Conservation (phyloP, 1,140 invertebrate species). For the Homarus americanus region DNA sequence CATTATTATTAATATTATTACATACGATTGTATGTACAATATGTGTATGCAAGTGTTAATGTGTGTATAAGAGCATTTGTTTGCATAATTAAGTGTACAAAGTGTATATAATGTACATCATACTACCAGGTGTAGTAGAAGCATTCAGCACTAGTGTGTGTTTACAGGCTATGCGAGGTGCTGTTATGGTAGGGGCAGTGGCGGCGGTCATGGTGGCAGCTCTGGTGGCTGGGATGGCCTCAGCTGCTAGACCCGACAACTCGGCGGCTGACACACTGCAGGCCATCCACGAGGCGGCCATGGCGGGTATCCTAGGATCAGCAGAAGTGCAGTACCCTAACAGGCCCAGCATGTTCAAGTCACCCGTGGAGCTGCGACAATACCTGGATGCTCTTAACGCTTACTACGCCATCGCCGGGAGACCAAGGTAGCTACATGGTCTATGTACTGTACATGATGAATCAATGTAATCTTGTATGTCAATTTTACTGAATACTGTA, state of each 20-base stretch:
- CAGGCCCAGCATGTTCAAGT: slow-evolving; percentile 63
- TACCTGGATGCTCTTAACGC: slow-evolving; percentile 69
- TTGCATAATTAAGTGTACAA: too few species aligned
- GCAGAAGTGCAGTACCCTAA: slow-evolving; percentile 57
- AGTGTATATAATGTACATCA: too few species aligned
- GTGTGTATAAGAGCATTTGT: too few species aligned
- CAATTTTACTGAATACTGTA: too few species aligned
- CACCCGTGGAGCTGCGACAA: slow-evolving; percentile 54
- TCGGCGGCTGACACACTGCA: not conserved
- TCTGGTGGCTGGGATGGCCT: not conserved
- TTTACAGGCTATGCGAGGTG: slow-evolving; percentile 41
- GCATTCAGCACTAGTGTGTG: not conserved
- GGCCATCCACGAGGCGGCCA: slow-evolving; percentile 45
- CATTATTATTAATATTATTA: too few species aligned
- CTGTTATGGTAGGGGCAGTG: slow-evolving; percentile 29
- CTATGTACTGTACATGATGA: too few species aligned
- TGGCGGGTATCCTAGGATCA: slow-evolving; percentile 46
- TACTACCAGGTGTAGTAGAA: too few species aligned
- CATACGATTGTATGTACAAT: too few species aligned
- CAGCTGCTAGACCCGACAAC: slow-evolving; percentile 3
- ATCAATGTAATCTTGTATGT: too few species aligned
- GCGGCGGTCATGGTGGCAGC: slow-evolving; percentile 37
- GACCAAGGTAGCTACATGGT: slow-evolving; percentile 46
- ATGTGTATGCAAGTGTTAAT: too few species aligned
- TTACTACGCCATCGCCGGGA: slow-evolving; percentile 68